Evolutionary conservation across 2,888 invertebrate species (phyloP).

Genomic region (Parelbella ahira): DNA sequence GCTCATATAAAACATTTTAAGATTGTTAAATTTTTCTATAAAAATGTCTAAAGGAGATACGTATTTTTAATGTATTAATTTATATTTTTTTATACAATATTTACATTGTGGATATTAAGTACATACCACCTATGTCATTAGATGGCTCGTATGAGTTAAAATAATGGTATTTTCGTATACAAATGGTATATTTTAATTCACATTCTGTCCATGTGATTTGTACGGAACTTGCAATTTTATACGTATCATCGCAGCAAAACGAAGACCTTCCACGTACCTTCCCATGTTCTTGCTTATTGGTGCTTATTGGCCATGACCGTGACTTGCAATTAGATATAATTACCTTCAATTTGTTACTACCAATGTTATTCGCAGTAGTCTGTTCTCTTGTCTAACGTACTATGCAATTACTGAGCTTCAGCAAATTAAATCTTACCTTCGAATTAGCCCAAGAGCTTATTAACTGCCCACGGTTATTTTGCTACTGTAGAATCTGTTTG

Average conservation of each 20-base stretch:
- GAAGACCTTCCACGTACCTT: conserved; percentile 59
- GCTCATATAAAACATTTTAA: too few relatives aligned
- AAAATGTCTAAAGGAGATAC: too few relatives aligned
- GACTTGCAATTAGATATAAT: conserved; percentile 75
- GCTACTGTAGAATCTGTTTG: conserved; percentile 10
- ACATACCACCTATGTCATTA: too few relatives aligned
- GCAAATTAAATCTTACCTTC: conserved; percentile 54
- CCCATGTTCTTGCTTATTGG: conserved; percentile 72
- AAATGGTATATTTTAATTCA: conserved; percentile 14
- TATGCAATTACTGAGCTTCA: conserved; percentile 62
- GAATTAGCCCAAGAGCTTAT: conserved; percentile 41
- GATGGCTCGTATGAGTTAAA: too few relatives aligned
- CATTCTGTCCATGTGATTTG: conserved; percentile 15
- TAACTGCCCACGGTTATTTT: conserved; percentile 12
- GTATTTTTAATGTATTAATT: too few relatives aligned
- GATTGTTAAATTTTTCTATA: too few relatives aligned
- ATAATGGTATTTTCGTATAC: neutral
- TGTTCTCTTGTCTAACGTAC: conserved; percentile 53
- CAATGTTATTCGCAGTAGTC: conserved; percentile 64
- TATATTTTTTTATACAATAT: too few relatives aligned
- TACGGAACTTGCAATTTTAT: conserved; percentile 16
- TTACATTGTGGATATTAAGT: too few relatives aligned
- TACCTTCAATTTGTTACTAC: conserved; percentile 75
- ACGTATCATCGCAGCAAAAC: conserved; percentile 4
- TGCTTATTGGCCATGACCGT: conserved; percentile 80